Evolutionary conservation across 2,888 invertebrate species (phyloP).

Genomic region (Digitonthophagus gazella): DNA sequence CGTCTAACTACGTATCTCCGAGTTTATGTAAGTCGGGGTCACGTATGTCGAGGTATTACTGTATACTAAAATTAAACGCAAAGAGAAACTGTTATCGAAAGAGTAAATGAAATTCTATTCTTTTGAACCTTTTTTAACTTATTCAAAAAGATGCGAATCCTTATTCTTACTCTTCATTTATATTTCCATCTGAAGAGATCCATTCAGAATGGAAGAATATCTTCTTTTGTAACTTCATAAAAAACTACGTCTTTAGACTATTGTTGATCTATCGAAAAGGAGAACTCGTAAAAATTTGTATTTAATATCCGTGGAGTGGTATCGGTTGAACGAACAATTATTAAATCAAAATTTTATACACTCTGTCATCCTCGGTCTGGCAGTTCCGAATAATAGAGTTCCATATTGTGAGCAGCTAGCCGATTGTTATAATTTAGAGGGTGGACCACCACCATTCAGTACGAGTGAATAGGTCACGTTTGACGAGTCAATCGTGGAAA

Average conservation of each 20-base stretch:
- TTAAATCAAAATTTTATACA: conserved; percentile 17
- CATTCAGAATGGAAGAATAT: not conserved
- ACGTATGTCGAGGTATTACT: too few species aligned
- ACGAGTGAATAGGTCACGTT: not conserved
- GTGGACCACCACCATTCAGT: conserved; percentile 8
- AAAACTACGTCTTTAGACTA: not conserved
- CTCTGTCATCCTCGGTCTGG: not conserved
- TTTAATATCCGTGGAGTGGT: conserved; percentile 7
- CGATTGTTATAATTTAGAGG: conserved; percentile 6
- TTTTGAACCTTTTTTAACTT: too few species aligned
- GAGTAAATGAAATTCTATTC: too few species aligned
- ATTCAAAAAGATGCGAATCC: too few species aligned
- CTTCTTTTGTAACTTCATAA: not conserved
- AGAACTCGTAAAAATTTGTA: conserved; percentile 12
- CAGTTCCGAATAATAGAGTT: not conserved
- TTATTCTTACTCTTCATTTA: too few species aligned
- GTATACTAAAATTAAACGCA: too few species aligned
- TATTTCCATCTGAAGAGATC: not conserved
- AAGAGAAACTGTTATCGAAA: too few species aligned
- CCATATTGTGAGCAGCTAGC: not conserved
- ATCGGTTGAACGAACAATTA: conserved; percentile 4
- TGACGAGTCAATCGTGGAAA: conserved; percentile 9
- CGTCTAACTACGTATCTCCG: too few species aligned
- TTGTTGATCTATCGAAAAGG: not conserved
- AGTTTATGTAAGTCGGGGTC: too few species aligned